Conservation (phyloP, 2,888 invertebrate genomes). For the Notodonta dromedarius region DNA sequence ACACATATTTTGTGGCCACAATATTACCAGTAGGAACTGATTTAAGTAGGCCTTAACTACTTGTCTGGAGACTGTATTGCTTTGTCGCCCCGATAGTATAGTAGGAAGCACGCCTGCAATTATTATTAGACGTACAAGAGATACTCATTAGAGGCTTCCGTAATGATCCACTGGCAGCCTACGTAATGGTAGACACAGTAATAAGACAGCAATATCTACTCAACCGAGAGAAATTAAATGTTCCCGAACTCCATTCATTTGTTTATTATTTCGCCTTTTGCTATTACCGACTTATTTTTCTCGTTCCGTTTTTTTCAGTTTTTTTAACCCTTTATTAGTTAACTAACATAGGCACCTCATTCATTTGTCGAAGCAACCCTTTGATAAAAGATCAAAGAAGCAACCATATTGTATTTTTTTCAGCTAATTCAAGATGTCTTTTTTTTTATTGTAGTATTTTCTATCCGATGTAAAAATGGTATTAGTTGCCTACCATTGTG, state of each 20-base stretch:
- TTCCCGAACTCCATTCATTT: slow-evolving; percentile 31
- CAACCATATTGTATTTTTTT: too few relatives aligned
- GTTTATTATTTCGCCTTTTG: slow-evolving; percentile 22
- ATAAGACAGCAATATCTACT: slow-evolving; percentile 50
- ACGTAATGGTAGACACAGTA: slow-evolving; percentile 49
- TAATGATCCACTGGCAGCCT: slow-evolving; percentile 54
- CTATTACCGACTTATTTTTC: not conserved
- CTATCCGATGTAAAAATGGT: not conserved
- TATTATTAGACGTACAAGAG: slow-evolving; percentile 50
- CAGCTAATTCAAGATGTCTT: too few relatives aligned
- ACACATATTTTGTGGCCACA: not conserved
- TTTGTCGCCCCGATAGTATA: slow-evolving; percentile 5
- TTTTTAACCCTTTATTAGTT: too few relatives aligned
- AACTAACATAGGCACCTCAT: too few relatives aligned
- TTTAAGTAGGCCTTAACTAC: not conserved
- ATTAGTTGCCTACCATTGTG: not conserved
- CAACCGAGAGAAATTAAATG: slow-evolving; percentile 38
- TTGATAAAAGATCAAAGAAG: too few relatives aligned
- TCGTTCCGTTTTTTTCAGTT: not conserved
- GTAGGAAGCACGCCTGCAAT: slow-evolving; percentile 29
- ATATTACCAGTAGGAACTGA: not conserved
- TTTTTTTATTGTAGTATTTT: too few relatives aligned
- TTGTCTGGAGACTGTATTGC: not conserved
- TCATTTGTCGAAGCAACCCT: too few relatives aligned
- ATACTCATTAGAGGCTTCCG: slow-evolving; percentile 56